Conservation (phyloP, 2,888 invertebrate genomes). For the Cheilosia grossa region DNA sequence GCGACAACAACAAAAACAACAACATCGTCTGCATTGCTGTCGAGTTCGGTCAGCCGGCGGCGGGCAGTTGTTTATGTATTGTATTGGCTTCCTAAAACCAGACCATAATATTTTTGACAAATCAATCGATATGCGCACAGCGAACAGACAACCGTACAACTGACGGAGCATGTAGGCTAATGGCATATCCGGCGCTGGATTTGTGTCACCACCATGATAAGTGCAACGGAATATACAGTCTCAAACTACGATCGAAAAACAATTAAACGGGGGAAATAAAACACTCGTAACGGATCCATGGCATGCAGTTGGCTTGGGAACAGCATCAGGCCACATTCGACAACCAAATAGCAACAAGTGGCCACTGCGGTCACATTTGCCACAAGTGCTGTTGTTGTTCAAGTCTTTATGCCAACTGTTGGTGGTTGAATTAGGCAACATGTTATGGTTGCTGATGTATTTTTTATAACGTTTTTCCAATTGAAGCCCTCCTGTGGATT, state of each 20-base stretch:
- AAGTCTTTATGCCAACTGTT: slow-evolving; percentile 8
- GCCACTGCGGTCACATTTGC: neutral
- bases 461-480: neutral
- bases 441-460: neutral
- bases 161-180: slow-evolving; percentile 56
- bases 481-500: slow-evolving; percentile 22
- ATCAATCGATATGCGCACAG: slow-evolving; percentile 40
- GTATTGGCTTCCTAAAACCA: slow-evolving; percentile 46
- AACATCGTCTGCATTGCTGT: neutral
- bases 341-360: slow-evolving; percentile 57
- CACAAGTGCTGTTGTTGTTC: neutral
- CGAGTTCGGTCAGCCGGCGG: slow-evolving; percentile 33
- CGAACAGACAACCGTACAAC: slow-evolving; percentile 7
- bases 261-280: slow-evolving; percentile 57
- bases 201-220: slow-evolving; percentile 30
- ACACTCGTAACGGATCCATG: slow-evolving; percentile 28
- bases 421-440: slow-evolving; percentile 36
- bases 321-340: slow-evolving; percentile 21
- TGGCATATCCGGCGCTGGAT: slow-evolving; percentile 53
- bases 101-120: slow-evolving; percentile 34
- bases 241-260: slow-evolving; percentile 33
- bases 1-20: neutral
- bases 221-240: slow-evolving; percentile 28
- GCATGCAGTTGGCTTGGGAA: slow-evolving; percentile 19
- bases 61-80: slow-evolving; percentile 45